Conservation (phyloP, 2,888 invertebrate genomes). For the Cephus sareptanus region DNA sequence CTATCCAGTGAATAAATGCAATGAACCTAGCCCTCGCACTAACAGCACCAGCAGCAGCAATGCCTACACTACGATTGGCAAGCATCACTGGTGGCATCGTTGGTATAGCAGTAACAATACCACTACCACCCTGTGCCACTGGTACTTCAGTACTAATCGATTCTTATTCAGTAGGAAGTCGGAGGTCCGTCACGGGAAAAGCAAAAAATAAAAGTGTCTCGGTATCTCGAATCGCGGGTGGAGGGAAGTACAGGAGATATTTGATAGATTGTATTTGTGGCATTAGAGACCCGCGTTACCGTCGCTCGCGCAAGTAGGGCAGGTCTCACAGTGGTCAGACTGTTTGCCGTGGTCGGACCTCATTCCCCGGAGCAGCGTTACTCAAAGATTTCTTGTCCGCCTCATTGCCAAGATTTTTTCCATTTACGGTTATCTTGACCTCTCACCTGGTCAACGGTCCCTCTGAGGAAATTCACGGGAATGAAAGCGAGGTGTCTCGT, state of each 20-base stretch:
- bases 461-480: conserved; percentile 28
- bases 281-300: conserved; percentile 15
- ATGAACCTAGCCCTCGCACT: conserved; percentile 9
- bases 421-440: conserved; percentile 26
- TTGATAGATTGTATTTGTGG: conserved; percentile 31
- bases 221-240: conserved; percentile 7
- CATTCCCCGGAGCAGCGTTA: not conserved
- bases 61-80: not conserved
- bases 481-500: conserved; percentile 15
- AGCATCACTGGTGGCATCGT: not conserved
- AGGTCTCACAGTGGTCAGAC: not conserved
- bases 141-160: conserved; percentile 6
- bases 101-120: not conserved
- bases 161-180: conserved; percentile 8
- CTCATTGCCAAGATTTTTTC: not conserved
- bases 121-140: not conserved
- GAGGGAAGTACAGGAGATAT: conserved; percentile 19
- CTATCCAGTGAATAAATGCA: conserved; percentile 27
- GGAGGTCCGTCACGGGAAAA: not conserved
- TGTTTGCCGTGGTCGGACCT: not conserved
- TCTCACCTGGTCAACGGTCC: conserved; percentile 26
- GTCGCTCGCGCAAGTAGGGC: not conserved
- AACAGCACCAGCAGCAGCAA: not conserved
- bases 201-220: not conserved
- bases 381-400: not conserved